Base-by-base conservation (phyloP, 2,113 vertebrate species). In the Cichladusa arquata region DNA sequence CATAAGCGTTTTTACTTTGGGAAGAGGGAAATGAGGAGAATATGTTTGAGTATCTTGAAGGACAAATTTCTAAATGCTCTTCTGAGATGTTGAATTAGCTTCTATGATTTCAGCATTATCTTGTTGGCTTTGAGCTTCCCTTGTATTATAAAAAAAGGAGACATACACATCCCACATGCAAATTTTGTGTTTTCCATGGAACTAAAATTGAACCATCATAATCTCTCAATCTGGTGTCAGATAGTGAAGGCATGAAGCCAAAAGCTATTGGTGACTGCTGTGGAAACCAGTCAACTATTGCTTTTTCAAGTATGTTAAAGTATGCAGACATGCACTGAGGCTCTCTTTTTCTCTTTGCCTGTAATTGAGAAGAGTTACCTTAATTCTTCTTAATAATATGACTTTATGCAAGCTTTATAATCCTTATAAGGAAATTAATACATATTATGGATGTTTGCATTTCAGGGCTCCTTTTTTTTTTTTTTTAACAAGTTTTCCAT, bases 101-200 rank as follows among this genome's bases (percentile, higher is more conserved):
- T n/a, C 7, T 42, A 17, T 81, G 73, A 54, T 58, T 93, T 90
- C 62, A 82, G 48, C 53, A 48, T 64, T 83, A 36, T 54, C 28
- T 84, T 86, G 19, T 76, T 29, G 51, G 17, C 19, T 82, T 90
- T 72, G 42, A 60, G 40, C 17, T 79, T 69, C 23, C 71, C 12
- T 34, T 77, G 9, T 22, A 38, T 54, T 69, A 25, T 57, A n/a
- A 47, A 9, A 42, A 48, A 23, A 4, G 3, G 8, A 3, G 3
- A 4, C 2, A 13, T 9, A 7, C 1, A 10, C 2, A 14, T 17
- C 5, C 20, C 53, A 26, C 6, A 11, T 9, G 26, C 1, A 1
- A 74, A 33, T 62, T 42, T 78, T 74, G 29, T 0, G 0, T 70
- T 90, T 90, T 90, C 42, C 13, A 4, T 76, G 62, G 74, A 72